These are phyloP conservation scores for Drosophila equinoxialis DNA, from an alignment of 1,140 invertebrate genomes.

Conservation along the genomic window DNA sequence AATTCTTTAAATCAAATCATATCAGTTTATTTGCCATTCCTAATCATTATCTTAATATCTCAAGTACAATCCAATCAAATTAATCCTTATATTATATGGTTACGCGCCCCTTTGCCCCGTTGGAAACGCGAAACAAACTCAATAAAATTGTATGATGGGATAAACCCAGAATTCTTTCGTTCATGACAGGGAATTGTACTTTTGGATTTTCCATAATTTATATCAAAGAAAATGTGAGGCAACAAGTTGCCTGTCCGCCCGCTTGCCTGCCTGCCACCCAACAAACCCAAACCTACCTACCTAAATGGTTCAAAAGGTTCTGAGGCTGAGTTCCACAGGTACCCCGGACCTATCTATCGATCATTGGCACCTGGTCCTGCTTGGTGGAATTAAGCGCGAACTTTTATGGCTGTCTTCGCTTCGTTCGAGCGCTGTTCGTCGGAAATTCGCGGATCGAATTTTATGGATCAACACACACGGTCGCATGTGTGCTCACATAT, in stretches of 20 bases:
- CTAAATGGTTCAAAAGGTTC: slow-evolving; percentile 53
- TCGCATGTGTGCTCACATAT: slow-evolving; percentile 49
- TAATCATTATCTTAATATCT: background rate
- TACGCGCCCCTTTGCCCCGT: slow-evolving; percentile 44
- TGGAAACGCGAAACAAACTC: slow-evolving; percentile 32
- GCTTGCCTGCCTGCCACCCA: slow-evolving; percentile 15
- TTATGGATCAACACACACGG: slow-evolving; percentile 45
- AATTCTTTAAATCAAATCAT: no score
- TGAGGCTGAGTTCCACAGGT: no score
- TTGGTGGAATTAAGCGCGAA: slow-evolving; percentile 41
- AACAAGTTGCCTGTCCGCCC: slow-evolving; percentile 58
- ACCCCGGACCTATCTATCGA: background rate
- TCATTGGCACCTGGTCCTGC: slow-evolving; percentile 36
- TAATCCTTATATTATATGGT: slow-evolving; percentile 36
- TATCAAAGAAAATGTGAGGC: slow-evolving; percentile 70
- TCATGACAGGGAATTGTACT: slow-evolving; percentile 50
- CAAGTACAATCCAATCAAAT: slow-evolving; percentile 5
- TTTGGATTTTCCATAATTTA: slow-evolving; percentile 75
- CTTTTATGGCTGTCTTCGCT: slow-evolving; percentile 53
- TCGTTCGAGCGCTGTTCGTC: slow-evolving; percentile 51
- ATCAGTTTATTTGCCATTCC: no score
- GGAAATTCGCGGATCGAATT: slow-evolving; percentile 71
- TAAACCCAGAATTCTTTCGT: slow-evolving; percentile 64
- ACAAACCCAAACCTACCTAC: slow-evolving; percentile 46
- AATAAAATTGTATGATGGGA: slow-evolving; percentile 63